phyloP scores from a whole-genome alignment of 2,888 invertebrate species.

The Idaea aversata region DNA sequence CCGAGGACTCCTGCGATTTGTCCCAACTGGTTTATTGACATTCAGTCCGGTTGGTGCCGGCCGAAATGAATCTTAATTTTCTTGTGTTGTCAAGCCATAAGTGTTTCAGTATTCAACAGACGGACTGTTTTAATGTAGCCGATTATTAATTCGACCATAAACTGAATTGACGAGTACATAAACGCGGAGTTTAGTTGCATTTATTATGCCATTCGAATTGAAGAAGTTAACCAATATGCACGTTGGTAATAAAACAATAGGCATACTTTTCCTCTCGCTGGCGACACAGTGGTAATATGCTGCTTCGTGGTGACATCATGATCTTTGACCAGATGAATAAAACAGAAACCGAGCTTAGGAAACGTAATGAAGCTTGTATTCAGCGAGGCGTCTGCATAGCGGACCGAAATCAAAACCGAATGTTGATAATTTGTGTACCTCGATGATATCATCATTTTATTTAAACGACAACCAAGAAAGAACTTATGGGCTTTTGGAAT shows the following conservation, averaged over 20 bases:
- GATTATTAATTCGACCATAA: conserved; percentile 30
- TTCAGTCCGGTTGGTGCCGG: conserved; percentile 44
- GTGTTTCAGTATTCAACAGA: conserved; percentile 37
- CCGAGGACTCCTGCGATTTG: conserved; percentile 32
- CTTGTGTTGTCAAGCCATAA: conserved; percentile 32
- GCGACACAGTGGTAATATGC: conserved; percentile 25
- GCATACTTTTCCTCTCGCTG: conserved; percentile 29
- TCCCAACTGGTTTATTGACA: conserved; percentile 56
- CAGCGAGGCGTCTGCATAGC: conserved; percentile 26
- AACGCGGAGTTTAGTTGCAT: neutral
- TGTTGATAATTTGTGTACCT: neutral
- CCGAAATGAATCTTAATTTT: conserved; percentile 58
- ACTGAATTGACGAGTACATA: conserved; percentile 24
- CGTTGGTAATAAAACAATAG: conserved; percentile 26
- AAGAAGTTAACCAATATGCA: conserved; percentile 10
- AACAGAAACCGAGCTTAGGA: conserved; percentile 45
- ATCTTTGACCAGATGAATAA: conserved; percentile 53
- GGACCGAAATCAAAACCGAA: neutral
- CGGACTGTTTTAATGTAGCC: conserved; percentile 31
- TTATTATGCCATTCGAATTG: conserved; percentile 6
- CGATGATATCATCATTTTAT: neutral
- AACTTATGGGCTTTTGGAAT: neutral
- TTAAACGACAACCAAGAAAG: neutral
- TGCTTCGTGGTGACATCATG: conserved; percentile 48
- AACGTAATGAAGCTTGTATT: conserved; percentile 43